Percentiles rank a stretch among this genome's conserved stretches.
Conservation (phyloP, 2,888 invertebrate genomes). For the Cantharis rustica region DNA sequence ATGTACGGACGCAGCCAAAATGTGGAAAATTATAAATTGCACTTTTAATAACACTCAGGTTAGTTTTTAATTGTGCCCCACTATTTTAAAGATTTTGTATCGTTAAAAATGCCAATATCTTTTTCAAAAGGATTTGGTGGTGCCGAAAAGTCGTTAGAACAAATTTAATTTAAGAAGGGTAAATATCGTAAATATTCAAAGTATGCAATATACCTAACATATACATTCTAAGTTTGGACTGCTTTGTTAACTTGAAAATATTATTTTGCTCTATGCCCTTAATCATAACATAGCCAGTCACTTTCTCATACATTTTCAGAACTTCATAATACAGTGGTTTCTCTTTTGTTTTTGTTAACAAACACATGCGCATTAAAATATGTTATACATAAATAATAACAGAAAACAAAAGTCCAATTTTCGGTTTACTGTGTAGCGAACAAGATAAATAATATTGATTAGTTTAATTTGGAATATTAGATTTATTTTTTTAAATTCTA, state of each 20-base stretch:
- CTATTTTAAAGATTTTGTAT: background rate
- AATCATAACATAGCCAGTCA: background rate
- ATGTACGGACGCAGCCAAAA: slow-evolving; percentile 62
- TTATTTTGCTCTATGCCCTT: background rate
- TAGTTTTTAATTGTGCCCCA: slow-evolving; percentile 47
- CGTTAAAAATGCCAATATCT: background rate
- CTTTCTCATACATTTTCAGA: background rate
- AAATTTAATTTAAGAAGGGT: background rate
- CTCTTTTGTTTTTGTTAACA: background rate
- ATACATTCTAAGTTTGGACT: background rate
- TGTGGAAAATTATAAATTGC: slow-evolving; percentile 69
- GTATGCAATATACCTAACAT: too few species aligned
- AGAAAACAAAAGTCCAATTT: background rate
- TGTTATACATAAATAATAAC: background rate
- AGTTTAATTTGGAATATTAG: background rate
- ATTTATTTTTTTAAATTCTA: background rate
- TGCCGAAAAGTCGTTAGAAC: background rate
- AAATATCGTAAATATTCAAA: background rate
- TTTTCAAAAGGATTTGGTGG: background rate
- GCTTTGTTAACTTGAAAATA: background rate
- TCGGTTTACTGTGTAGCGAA: background rate
- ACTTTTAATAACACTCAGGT: slow-evolving; percentile 66
- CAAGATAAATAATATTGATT: background rate
- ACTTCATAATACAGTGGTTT: background rate
- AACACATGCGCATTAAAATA: background rate